Percentiles rank a stretch among this genome's conserved stretches.
Evolutionary conservation across 2,113 vertebrate species (phyloP).

Genomic region (Pipra filicauda): DNA sequence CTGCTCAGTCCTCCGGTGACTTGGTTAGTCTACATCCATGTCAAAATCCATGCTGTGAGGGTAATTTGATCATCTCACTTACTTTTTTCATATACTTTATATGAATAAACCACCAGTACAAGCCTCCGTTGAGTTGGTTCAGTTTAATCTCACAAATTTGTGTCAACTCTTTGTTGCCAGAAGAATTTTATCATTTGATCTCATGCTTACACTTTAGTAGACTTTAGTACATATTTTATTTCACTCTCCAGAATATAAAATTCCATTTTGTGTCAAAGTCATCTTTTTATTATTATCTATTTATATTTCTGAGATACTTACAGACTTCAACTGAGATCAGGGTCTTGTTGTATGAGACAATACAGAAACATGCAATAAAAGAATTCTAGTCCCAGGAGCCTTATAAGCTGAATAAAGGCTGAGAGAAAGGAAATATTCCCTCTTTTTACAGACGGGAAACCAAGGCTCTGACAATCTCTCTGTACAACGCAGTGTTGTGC

Average conservation of each 20-base stretch:
- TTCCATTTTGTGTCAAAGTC: conserved; percentile 49
- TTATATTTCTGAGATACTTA: conserved; percentile 39
- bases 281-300: conserved; percentile 47
- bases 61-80: conserved; percentile 47
- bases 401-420: background rate
- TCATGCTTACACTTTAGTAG: conserved; percentile 20
- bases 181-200: conserved; percentile 29
- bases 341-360: background rate
- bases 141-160: conserved; percentile 41
- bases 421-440: conserved; percentile 10
- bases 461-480: background rate
- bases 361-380: background rate
- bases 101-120: conserved; percentile 26
- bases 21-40: conserved; percentile 58
- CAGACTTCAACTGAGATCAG: conserved; percentile 2
- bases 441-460: background rate
- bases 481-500: accelerated
- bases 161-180: conserved; percentile 25
- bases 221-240: conserved; percentile 9
- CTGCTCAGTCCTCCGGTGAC: conserved; percentile 59
- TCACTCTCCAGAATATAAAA: conserved; percentile 33
- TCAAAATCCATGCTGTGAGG: conserved; percentile 68
- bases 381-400: background rate
- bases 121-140: background rate
- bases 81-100: background rate